Conservation (phyloP, 2,797 vertebrate species). For the Agapornis canus region DNA sequence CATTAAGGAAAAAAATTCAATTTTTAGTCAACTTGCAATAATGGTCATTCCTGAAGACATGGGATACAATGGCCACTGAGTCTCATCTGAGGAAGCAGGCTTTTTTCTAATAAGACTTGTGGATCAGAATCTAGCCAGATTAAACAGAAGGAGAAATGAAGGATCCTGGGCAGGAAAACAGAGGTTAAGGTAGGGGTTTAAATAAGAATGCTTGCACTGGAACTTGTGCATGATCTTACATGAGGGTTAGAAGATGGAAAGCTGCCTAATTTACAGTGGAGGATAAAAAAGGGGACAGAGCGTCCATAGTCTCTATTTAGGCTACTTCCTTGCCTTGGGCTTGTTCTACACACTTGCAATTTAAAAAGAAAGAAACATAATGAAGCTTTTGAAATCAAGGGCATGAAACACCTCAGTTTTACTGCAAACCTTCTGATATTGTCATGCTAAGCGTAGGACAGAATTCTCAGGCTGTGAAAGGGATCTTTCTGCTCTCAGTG, state of each 20-base stretch:
- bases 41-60: background rate
- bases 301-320: background rate
- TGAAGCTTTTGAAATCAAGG: background rate
- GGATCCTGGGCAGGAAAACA: background rate
- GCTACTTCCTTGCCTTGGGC: background rate
- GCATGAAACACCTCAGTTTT: background rate
- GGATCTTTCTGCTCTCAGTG: background rate
- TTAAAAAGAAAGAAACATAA: fast-evolving
- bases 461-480: background rate
- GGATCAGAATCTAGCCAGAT: background rate
- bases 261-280: background rate
- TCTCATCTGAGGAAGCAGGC: background rate
- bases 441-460: background rate
- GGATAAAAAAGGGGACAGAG: background rate
- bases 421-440: background rate
- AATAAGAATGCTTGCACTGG: background rate
- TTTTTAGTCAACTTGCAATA: background rate
- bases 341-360: background rate
- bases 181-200: background rate
- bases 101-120: background rate
- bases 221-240: background rate
- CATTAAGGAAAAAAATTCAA: background rate
- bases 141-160: background rate
- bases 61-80: background rate
- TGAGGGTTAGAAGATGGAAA: background rate